Conservation (phyloP, 2,797 vertebrate genomes). For the Rhabdomys pumilio region DNA sequence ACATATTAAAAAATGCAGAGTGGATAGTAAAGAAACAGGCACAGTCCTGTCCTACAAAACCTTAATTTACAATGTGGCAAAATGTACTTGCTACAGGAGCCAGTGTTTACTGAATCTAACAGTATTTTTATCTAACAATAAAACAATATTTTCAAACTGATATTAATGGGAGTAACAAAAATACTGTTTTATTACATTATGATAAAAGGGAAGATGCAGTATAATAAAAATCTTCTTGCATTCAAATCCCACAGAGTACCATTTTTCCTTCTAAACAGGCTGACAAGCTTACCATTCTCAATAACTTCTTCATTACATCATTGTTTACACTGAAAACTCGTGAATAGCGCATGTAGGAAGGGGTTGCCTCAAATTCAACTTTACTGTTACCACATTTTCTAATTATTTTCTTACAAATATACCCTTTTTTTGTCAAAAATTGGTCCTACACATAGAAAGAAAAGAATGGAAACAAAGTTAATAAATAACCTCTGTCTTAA, state of each 20-base stretch:
- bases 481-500: neutral
- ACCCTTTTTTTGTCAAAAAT: neutral
- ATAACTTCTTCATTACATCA: neutral
- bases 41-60: neutral
- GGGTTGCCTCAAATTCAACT: neutral
- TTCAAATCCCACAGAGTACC: neutral
- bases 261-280: neutral
- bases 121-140: neutral
- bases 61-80: neutral
- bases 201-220: neutral
- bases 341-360: neutral
- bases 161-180: neutral
- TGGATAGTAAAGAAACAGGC: neutral
- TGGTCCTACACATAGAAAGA: neutral
- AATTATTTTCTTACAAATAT: neutral
- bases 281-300: neutral
- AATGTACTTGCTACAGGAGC: neutral
- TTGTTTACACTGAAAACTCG: neutral
- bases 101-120: neutral
- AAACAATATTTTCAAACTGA: neutral
- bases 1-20: neutral
- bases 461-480: neutral
- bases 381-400: neutral
- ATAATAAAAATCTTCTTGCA: neutral
- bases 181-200: neutral